Evolutionary conservation across 2,888 invertebrate genomes (phyloP), one percentile per base, ranked within the genome.

Genomic region (Morpho deidamia): DNA sequence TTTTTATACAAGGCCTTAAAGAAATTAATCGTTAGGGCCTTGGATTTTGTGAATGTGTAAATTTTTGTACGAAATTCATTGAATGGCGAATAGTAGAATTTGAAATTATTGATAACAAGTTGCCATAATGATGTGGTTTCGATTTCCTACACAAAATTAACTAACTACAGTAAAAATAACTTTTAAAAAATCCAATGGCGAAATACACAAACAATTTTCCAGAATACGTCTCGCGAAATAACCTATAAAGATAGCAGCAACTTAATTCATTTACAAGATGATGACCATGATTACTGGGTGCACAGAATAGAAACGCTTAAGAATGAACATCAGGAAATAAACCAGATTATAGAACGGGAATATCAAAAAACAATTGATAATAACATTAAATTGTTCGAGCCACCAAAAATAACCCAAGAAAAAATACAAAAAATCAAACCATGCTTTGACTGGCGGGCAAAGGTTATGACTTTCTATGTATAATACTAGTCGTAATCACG

Each of bases 301-400:
- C 70, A 74, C 34, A 74, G 88, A 76, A 76, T 88, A 45, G 83
- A 86, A 51, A 68, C 67, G 58, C 65, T 89, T 1, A 85, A 80
- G 69, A 82, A 75, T 58, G 86, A 87, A 68, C 88, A 89, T 64
- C 76, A 79, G 57, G 51, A 69, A 48, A 89, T 89, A 8, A 86
- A 85, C 61, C 78, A 81, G 67, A 85, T 88, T 47, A 72, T 86
- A 57, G 86, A 87, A 67, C 35, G 70, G 1, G 86, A 86, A 70
- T 88, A 81, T 66, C 78, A 83, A 49, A 84, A 78, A 68, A 77
- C 80, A 10, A 76, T 87, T 46, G 74, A 81, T 67, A 69, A 63
- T 44, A 76, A 76, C 5, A 75, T 72, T 48, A 71, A 76, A 60
- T 58, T 71, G 51, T 76, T 71, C 61, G 72, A 78, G 58, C 44